phyloP scores from a whole-genome alignment of 2,797 vertebrate species.

The Menidia menidia region DNA sequence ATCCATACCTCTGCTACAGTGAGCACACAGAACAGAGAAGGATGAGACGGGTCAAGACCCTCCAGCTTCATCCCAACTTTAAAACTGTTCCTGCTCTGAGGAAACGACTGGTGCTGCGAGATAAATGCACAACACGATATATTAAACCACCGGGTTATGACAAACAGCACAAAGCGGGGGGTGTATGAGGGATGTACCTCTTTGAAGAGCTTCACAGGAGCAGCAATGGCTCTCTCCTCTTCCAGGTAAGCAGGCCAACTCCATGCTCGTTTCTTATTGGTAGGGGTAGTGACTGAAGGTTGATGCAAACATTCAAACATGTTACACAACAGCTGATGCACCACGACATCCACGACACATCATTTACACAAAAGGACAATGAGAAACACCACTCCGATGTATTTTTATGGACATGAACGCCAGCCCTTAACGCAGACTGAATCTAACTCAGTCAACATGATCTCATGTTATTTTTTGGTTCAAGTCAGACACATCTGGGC shows the following conservation, averaged over 20 bases:
- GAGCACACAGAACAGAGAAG: slow-evolving; percentile 91
- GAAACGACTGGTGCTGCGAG: slow-evolving; percentile 89
- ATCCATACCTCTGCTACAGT: slow-evolving; percentile 88
- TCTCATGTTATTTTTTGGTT: too few species aligned
- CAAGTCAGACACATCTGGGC: too few species aligned
- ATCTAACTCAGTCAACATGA: background rate
- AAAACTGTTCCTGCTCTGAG: slow-evolving; percentile 91
- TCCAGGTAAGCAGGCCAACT: slow-evolving; percentile 92
- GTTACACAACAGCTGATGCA: background rate
- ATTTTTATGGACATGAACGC: background rate
- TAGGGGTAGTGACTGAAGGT: slow-evolving; percentile 73
- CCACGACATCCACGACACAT: background rate
- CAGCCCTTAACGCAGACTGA: background rate
- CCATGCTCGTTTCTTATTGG: slow-evolving; percentile 89
- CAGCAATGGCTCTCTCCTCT: slow-evolving; percentile 88
- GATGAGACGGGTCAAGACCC: slow-evolving; percentile 90
- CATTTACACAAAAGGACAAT: background rate
- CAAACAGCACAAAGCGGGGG: background rate
- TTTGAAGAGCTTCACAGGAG: slow-evolving; percentile 91
- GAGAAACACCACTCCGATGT: background rate
- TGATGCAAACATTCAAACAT: background rate
- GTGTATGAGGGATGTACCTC: slow-evolving; percentile 80
- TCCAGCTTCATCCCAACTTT: slow-evolving; percentile 94
- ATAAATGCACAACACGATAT: slow-evolving; percentile 18
- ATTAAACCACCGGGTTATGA: background rate